Conservation (phyloP, 2,888 invertebrate genomes). For the Sicus ferrugineus region DNA sequence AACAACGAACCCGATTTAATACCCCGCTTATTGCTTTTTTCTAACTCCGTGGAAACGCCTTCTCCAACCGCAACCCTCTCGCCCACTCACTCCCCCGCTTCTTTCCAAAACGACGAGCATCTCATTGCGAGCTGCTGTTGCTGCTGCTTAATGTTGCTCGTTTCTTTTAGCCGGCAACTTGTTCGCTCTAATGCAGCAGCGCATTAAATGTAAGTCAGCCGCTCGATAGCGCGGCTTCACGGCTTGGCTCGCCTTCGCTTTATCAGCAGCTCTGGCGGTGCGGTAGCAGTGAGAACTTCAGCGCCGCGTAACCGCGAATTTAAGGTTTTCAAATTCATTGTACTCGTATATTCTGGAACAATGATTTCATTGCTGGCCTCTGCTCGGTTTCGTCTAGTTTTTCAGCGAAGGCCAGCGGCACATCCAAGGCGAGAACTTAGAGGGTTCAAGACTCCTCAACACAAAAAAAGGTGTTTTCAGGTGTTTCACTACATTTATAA, state of each 20-base stretch:
- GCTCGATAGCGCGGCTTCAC: neutral
- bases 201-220: constrained; percentile 29
- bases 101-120: too few relatives aligned
- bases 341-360: neutral
- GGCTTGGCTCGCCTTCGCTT: neutral
- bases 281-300: neutral
- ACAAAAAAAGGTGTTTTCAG: too few relatives aligned
- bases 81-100: neutral
- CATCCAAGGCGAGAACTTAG: too few relatives aligned
- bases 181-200: constrained; percentile 11
- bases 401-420: too few relatives aligned
- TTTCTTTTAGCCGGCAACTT: constrained; percentile 8
- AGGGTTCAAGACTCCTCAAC: too few relatives aligned
- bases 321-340: neutral
- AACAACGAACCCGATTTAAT: too few relatives aligned
- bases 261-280: neutral
- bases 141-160: constrained; percentile 11
- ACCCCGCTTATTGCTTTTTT: neutral
- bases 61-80: neutral
- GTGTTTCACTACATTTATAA: too few relatives aligned
- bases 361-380: neutral
- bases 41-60: neutral
- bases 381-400: too few relatives aligned
- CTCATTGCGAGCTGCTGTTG: too few relatives aligned
- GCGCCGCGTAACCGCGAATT: neutral